Evolutionary conservation across 2,888 invertebrate genomes (phyloP).

Genomic region (Tillus elongatus): DNA sequence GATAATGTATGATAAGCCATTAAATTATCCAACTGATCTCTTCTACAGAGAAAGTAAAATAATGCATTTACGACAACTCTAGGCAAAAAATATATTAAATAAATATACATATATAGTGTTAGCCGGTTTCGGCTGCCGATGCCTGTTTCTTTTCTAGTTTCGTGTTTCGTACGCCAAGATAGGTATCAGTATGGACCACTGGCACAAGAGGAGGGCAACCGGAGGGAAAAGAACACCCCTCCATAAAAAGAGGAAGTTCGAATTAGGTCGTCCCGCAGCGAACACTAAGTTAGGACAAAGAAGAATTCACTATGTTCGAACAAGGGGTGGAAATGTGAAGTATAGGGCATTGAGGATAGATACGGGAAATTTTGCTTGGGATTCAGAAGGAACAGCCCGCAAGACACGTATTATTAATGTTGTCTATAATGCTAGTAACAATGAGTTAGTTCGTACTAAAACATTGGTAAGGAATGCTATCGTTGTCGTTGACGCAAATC

Average conservation of each 20-base stretch:
- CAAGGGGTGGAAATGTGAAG: slow-evolving; percentile 94
- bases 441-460: slow-evolving; percentile 98
- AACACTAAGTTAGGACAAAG: slow-evolving; percentile 95
- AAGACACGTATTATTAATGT: slow-evolving; percentile 99
- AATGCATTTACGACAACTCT: too few relatives aligned
- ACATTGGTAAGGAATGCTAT: slow-evolving; percentile 98
- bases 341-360: slow-evolving; percentile 94
- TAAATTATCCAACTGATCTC: too few relatives aligned
- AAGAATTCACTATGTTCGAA: slow-evolving; percentile 90
- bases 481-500: slow-evolving; percentile 93
- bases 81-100: too few relatives aligned
- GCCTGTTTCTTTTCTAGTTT: too few relatives aligned
- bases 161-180: too few relatives aligned
- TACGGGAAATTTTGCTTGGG: slow-evolving; percentile 97
- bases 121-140: too few relatives aligned
- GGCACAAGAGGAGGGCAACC: slow-evolving; percentile 98
- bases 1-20: too few relatives aligned
- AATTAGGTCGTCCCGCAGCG: slow-evolving; percentile 97
- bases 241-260: slow-evolving; percentile 99
- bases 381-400: slow-evolving; percentile 91
- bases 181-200: slow-evolving; percentile 99
- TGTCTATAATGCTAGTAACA: slow-evolving; percentile 99
- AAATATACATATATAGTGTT: too few relatives aligned
- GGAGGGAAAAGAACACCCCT: slow-evolving; percentile 97
- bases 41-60: too few relatives aligned